Evolutionary conservation across 2,797 vertebrate genomes (phyloP).

Genomic region (Acridotheres tristis): DNA sequence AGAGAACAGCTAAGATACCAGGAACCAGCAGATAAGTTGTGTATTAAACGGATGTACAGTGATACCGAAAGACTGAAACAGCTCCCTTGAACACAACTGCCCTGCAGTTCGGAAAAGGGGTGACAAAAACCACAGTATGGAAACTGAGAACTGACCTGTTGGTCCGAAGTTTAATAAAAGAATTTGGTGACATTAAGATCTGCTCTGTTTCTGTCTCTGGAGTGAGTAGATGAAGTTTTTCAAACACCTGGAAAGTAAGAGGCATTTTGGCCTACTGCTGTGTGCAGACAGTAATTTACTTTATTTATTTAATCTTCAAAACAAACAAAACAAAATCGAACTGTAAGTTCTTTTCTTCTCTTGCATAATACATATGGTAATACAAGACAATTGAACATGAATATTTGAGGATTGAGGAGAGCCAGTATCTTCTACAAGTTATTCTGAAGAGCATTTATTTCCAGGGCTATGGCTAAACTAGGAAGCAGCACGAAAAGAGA

Average conservation of each 20-base stretch:
- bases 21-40: background rate
- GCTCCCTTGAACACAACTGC: background rate
- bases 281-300: background rate
- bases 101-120: background rate
- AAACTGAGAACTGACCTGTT: slow-evolving; percentile 83
- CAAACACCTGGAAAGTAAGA: slow-evolving; percentile 86
- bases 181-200: slow-evolving; percentile 93
- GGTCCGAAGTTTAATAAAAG: slow-evolving; percentile 88
- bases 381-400: background rate
- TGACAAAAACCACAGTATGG: background rate
- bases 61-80: background rate
- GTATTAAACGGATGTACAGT: background rate
- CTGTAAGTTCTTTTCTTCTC: background rate
- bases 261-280: background rate
- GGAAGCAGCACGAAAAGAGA: background rate
- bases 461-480: background rate
- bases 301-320: background rate
- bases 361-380: background rate
- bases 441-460: background rate
- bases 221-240: slow-evolving; percentile 85
- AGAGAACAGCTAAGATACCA: background rate
- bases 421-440: background rate
- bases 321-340: background rate
- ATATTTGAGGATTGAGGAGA: background rate
- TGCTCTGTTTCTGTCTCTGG: slow-evolving; percentile 84